phyloP scores from a whole-genome alignment of 2,113 vertebrate genomes.

The Pteruthius melanotis region DNA sequence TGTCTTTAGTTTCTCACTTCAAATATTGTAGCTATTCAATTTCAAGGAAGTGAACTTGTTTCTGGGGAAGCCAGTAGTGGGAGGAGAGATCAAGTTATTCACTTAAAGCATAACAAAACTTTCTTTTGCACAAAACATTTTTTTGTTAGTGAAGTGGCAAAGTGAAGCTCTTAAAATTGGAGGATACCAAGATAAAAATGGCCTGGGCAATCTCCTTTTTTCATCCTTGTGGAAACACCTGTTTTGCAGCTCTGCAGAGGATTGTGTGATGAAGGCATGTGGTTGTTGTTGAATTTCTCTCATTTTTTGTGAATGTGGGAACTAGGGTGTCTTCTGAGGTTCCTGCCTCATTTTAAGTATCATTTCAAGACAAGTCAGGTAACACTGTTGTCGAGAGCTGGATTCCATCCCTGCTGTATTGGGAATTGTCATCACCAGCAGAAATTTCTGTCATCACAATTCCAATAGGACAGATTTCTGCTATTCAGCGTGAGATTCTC shows the following conservation, averaged over 20 bases:
- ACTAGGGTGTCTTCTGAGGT: background rate
- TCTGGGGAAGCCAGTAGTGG: background rate
- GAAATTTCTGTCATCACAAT: background rate
- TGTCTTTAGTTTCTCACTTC: background rate
- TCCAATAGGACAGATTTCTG: background rate
- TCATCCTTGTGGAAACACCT: background rate
- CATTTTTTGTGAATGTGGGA: background rate
- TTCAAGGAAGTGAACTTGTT: background rate
- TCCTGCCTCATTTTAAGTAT: background rate
- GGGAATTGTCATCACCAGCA: background rate
- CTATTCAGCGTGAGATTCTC: background rate
- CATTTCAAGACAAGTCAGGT: background rate
- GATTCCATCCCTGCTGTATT: background rate
- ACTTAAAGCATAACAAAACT: background rate
- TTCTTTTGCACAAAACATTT: background rate
- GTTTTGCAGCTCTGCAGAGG: background rate
- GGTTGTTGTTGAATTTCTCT: background rate
- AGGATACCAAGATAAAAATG: background rate
- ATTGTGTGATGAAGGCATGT: background rate
- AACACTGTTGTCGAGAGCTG: background rate
- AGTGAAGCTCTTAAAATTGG: background rate
- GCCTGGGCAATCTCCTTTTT: background rate
- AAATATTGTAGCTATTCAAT: background rate
- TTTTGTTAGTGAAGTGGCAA: background rate
- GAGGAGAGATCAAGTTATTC: background rate